These are phyloP conservation scores for Salvelinus alpinus DNA, from an alignment of 2,113 vertebrate species.

Conservation along the genomic window DNA sequence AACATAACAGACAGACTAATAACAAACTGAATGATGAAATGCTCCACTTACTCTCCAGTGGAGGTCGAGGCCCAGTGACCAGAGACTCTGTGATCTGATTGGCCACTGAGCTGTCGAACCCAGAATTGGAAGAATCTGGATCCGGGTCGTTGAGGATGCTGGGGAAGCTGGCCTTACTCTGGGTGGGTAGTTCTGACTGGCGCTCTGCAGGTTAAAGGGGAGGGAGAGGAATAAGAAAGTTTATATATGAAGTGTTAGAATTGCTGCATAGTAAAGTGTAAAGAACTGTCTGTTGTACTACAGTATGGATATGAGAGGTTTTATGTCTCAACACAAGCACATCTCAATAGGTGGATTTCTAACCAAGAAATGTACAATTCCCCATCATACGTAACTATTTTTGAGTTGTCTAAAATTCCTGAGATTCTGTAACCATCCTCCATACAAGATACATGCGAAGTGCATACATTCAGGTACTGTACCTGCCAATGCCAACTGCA, in stretches of 20 bases:
- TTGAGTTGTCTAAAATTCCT: no score
- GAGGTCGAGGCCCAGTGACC: constrained; percentile 93
- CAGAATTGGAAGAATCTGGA: constrained; percentile 95
- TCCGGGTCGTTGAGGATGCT: constrained; percentile 97
- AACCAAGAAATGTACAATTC: no score
- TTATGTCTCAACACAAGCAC: no score
- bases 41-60: constrained; percentile 89
- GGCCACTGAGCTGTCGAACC: constrained; percentile 96
- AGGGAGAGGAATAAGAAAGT: not conserved
- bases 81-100: constrained; percentile 96
- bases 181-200: constrained; percentile 95
- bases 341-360: no score
- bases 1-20: not conserved
- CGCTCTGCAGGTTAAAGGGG: constrained; percentile 76
- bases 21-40: not conserved
- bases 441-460: not conserved
- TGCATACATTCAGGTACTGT: not conserved
- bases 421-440: not conserved
- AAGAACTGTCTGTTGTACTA: no score
- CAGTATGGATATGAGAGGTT: no score
- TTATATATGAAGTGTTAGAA: not conserved
- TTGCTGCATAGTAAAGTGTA: not conserved
- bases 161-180: constrained; percentile 97
- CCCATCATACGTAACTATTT: no score
- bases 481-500: constrained; percentile 95